Base-by-base conservation (phyloP, 1,140 invertebrate species). In the Leptoteleia sp. region DNA sequence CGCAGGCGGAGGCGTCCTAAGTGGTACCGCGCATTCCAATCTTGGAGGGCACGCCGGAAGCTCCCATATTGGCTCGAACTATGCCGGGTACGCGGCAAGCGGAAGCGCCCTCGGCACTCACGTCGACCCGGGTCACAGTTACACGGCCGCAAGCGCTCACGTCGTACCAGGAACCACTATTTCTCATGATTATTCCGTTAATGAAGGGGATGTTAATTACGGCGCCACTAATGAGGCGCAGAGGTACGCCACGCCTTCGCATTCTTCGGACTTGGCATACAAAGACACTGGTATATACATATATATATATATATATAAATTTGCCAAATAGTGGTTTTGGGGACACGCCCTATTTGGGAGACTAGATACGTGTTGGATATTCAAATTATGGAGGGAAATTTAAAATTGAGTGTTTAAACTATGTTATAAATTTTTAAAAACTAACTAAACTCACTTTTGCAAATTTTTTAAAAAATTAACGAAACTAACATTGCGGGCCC, bases 141-240 rank as follows among this genome's bases (percentile, higher is more conserved):
- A 79, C 43, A 31, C 62, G 29, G 33, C 47, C 42, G 29, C 57
- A 40, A 52, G 31, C 55, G 37, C 68, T 50, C 76, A 79, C 42
- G 57, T 57, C 55, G 47, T 72, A 25, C 65, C 75, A 15, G 59
- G 59, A 38, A 47, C 33, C 55, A 35, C 67, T 31, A 62, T 79
- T 55, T 68, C 76, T 40, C 70, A 79, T 52, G 76, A 79, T 68
- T 79, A 79, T 52, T 73, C 76, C 50, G 76, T 64, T 70, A 70
- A 61, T 50, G 76, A 79, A 50, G 61, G 62, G 15, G 76, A 79
- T 47, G 71, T 71, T 75, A 71, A 70, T 75, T 71, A 75, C 31
- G 59, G 48, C 43, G 15, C 6, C 40, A 65, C 68, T 65, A 75
- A 75, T 71, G 77, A 79, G 37, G 71, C 71, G 55, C 77, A 75